Conservation (phyloP, 2,113 vertebrate genomes). For the Petroica traversi region DNA sequence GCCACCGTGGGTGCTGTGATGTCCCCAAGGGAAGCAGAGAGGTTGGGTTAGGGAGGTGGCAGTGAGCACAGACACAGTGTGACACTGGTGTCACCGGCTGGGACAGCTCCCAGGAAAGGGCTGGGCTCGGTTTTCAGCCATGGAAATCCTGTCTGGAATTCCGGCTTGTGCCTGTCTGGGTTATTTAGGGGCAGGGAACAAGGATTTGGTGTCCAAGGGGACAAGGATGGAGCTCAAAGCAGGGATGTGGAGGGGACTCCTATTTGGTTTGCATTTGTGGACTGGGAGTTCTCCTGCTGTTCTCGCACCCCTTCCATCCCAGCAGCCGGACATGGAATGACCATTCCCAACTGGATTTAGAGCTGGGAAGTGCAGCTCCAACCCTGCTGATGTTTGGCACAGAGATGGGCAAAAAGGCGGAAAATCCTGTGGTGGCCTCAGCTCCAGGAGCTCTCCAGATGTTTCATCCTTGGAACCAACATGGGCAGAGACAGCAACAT, state of each 20-base stretch:
- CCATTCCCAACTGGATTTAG: neutral
- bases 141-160: neutral
- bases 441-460: neutral
- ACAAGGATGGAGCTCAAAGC: neutral
- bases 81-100: too few species aligned
- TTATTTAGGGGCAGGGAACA: neutral
- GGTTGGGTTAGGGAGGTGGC: neutral
- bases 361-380: neutral
- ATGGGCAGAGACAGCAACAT: neutral
- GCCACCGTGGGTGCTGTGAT: conserved; percentile 89
- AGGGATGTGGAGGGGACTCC: neutral
- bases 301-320: neutral
- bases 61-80: rapidly evolving
- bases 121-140: neutral
- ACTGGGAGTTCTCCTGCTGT: neutral
- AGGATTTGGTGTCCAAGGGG: neutral
- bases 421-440: neutral
- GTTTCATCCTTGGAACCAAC: neutral
- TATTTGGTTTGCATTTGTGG: neutral
- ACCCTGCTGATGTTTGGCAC: neutral
- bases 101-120: neutral
- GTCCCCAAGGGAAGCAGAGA: neutral
- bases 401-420: neutral
- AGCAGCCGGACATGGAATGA: neutral
- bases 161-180: neutral